Conservation (phyloP, 2,797 vertebrate species). For the Danio albolineatus region DNA sequence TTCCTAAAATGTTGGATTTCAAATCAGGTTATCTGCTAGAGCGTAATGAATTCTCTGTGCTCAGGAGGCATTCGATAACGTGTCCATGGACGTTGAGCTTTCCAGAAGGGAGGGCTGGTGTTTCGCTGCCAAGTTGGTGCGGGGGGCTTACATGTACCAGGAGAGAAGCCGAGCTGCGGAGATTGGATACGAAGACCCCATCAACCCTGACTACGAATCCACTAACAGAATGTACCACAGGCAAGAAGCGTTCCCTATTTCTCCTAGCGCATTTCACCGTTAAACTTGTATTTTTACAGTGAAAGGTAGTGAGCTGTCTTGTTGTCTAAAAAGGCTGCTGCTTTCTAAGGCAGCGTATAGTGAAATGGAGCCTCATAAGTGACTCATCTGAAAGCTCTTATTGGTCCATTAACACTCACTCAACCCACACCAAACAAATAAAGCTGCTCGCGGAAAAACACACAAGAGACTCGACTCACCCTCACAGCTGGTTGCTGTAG, state of each 20-base stretch:
- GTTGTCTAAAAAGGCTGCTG: slow-evolving; percentile 8
- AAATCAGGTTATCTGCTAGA: neutral
- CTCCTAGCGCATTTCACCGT: neutral
- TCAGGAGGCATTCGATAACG: slow-evolving; percentile 87
- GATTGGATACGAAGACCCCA: slow-evolving; percentile 88
- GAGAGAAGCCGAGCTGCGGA: slow-evolving; percentile 83
- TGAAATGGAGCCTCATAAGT: slow-evolving; percentile 24
- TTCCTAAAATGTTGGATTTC: neutral
- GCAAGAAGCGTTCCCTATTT: slow-evolving; percentile 66
- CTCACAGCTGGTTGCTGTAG: slow-evolving; percentile 14
- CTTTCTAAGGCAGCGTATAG: slow-evolving; percentile 14
- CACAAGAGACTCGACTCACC: slow-evolving; percentile 8
- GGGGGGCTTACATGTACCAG: slow-evolving; percentile 94
- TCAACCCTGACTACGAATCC: slow-evolving; percentile 87
- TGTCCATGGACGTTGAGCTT: slow-evolving; percentile 84
- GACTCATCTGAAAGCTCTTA: slow-evolving; percentile 17
- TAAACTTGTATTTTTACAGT: no score
- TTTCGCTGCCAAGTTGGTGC: slow-evolving; percentile 90
- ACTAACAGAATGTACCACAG: slow-evolving; percentile 91
- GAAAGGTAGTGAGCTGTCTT: neutral
- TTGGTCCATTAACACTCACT: slow-evolving; percentile 23
- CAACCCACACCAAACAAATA: slow-evolving; percentile 23
- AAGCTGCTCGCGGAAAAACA: slow-evolving; percentile 3
- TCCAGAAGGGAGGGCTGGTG: slow-evolving; percentile 86
- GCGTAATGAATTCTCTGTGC: neutral